These are phyloP conservation scores for Conistra vaccinii DNA, from an alignment of 2,888 invertebrate species.

Conservation along the genomic window DNA sequence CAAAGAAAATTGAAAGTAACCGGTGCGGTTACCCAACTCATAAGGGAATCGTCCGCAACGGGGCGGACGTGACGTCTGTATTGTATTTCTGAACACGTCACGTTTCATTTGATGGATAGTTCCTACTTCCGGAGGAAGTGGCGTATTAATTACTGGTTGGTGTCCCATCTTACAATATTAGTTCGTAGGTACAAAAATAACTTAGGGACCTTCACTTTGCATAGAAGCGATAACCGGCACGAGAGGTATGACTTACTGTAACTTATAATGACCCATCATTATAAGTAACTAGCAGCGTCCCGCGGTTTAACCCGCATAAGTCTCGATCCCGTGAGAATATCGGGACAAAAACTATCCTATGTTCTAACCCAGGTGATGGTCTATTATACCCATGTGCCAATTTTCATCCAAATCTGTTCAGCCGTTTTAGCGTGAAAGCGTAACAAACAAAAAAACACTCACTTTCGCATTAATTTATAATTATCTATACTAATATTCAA, in stretches of 20 bases:
- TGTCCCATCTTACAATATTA: neutral
- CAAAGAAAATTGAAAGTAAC: conserved; percentile 49
- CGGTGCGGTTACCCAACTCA: conserved; percentile 36
- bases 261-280: neutral
- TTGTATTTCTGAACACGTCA: conserved; percentile 56
- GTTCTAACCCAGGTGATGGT: no score
- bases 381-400: no score
- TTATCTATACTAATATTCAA: no score
- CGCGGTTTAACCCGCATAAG: no score
- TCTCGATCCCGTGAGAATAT: no score
- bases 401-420: no score
- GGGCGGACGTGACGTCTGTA: conserved; percentile 35
- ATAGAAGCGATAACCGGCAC: neutral
- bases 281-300: no score
- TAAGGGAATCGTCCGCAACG: conserved; percentile 25
- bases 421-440: no score
- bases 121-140: conserved; percentile 51
- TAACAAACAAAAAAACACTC: no score
- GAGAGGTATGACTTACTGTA: neutral
- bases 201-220: neutral
- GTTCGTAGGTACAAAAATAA: neutral
- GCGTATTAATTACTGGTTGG: conserved; percentile 36
- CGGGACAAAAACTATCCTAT: no score
- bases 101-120: conserved; percentile 34
- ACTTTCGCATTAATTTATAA: no score